Base-by-base conservation (phyloP, 2,113 vertebrate genomes). In the Actinemys pallida region DNA sequence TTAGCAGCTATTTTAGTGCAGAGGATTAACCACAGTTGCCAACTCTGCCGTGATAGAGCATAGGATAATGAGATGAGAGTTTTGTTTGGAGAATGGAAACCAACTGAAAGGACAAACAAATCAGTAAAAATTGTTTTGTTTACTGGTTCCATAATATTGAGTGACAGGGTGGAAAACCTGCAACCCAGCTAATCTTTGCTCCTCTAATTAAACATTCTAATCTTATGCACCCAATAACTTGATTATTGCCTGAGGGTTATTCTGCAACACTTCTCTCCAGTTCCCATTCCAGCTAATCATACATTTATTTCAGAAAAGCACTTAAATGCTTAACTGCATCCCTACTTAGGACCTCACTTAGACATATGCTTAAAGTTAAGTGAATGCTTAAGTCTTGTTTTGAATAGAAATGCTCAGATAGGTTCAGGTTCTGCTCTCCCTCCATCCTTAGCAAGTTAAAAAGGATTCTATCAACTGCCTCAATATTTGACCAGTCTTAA, bases 31-130 rank as follows among this genome's bases (percentile, higher is more conserved):
- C 81, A 47, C 69, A 75, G 50, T 57, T 56, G 91, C 27, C 8
- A 47, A 42, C 47, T 86, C 87, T 86, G 65, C 22, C 5, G 3
- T 45, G 79, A 0, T 39, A 11, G 31, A 91, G 93, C 88, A 72
- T 86, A 14, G 59, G 90, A 54, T 65, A 25, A 53, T 86, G 87
- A 88, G 76, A 83, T 56, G 24, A 5, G 20, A 90, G 93, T 89
- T 88, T 94, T 95, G 49, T 94, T 62, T 97, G 90, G 83, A 93
- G 88, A 92, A 89, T 91, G 88, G 94, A 86, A 81, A 95, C 13
- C 80, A 84, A 50, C 22, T 31, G 31, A 39, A 50, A 80, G 47
- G 24, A 47, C 47, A 89, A 54, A 92, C 25, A 81, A 79, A 96
- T 96, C 91, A 72, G 59, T 97, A 89, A 50, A 93, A 93, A 91